These are phyloP conservation scores for Lates calcarifer DNA, from an alignment of 2,113 vertebrate species.

Conservation along the genomic window DNA sequence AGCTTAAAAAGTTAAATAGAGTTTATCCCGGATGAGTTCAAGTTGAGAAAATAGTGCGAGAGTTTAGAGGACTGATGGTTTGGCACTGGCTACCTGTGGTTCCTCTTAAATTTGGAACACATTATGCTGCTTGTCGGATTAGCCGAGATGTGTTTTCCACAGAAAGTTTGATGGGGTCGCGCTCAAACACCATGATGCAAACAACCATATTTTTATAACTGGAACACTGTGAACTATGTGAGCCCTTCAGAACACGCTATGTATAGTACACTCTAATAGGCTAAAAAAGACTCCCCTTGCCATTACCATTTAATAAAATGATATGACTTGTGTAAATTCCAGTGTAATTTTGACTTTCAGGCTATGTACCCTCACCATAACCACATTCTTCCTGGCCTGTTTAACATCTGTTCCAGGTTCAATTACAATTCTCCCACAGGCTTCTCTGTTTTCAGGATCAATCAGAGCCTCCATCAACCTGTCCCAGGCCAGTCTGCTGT, in stretches of 20 bases:
- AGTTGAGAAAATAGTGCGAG: constrained; percentile 40
- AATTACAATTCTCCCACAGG: constrained; percentile 71
- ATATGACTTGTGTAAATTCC: not conserved
- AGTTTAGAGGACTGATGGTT: constrained; percentile 46
- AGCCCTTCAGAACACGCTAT: not conserved
- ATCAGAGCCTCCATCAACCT: constrained; percentile 68
- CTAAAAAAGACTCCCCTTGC: not conserved
- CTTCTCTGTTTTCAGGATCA: constrained; percentile 78
- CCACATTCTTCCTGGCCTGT: constrained; percentile 56
- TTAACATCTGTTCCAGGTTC: constrained; percentile 76
- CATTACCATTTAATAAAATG: constrained; percentile 2
- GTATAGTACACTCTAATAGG: not conserved
- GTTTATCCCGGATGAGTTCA: constrained; percentile 34
- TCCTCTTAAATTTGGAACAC: constrained; percentile 46
- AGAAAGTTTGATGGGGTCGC: constrained; percentile 20
- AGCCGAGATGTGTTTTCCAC: constrained; percentile 21
- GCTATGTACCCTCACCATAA: constrained; percentile 28
- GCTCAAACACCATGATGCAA: constrained; percentile 2
- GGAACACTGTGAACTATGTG: not conserved
- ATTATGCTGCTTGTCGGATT: constrained; percentile 35
- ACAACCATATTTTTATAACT: not conserved
- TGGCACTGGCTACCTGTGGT: constrained; percentile 39
- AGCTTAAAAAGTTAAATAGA: constrained; percentile 2
- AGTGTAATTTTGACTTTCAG: constrained; percentile 22
- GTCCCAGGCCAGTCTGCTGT: constrained; percentile 64